Evolutionary conservation across 92 coral and sea anemone genomes (phyloP).

Genomic region (Diadumene lineata): DNA sequence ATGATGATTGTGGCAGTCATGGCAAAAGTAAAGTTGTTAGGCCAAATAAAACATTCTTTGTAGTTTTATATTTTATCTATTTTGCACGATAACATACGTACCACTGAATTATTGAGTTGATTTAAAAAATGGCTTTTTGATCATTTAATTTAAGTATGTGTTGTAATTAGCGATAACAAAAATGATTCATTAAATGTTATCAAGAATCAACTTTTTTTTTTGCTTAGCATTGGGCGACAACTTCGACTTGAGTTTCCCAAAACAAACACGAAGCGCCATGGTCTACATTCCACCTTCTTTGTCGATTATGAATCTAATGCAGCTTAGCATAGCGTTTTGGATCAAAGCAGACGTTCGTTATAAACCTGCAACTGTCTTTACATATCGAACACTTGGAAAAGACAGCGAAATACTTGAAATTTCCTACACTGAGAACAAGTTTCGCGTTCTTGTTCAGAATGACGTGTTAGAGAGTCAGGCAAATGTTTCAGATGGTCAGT

Average conservation of each 20-base stretch:
- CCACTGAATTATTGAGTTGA: too few species aligned
- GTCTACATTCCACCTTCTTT: conserved; percentile 27
- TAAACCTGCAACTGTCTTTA: conserved; percentile 55
- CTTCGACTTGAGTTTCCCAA: conserved; percentile 44
- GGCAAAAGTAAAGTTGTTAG: neutral
- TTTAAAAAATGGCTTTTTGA: too few species aligned
- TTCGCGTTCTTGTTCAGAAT: conserved; percentile 30
- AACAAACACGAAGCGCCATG: conserved; percentile 10
- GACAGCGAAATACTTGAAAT: conserved; percentile 41
- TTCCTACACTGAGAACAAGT: conserved; percentile 22
- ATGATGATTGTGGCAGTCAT: neutral
- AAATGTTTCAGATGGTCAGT: conserved; percentile 39
- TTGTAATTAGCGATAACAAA: too few species aligned
- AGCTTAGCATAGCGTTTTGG: conserved; percentile 50
- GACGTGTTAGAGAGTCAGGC: conserved; percentile 30
- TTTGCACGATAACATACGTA: too few species aligned
- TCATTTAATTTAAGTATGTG: too few species aligned
- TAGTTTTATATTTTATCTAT: too few species aligned
- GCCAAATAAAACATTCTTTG: too few species aligned
- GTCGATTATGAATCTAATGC: conserved; percentile 4
- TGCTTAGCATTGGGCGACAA: conserved; percentile 42
- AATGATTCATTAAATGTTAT: too few species aligned
- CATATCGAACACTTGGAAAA: conserved; percentile 44
- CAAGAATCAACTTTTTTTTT: too few species aligned
- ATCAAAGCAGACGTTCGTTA: conserved; percentile 37